These are phyloP conservation scores for Hypercompe scribonia DNA, from an alignment of 2,888 invertebrate species.

Conservation along the genomic window DNA sequence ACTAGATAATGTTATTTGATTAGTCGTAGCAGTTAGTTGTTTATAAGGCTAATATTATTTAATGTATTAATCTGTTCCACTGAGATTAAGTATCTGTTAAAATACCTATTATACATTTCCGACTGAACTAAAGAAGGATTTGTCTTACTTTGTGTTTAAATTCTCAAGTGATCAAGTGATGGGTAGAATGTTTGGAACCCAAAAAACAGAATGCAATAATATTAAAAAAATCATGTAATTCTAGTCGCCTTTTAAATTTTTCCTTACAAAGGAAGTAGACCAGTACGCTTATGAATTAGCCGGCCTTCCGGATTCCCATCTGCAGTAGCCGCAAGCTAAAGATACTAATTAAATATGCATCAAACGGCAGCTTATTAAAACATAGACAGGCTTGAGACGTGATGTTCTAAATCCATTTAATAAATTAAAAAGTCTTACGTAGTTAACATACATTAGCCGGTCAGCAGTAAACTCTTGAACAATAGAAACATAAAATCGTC, in stretches of 20 bases:
- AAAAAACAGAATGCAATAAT: background rate
- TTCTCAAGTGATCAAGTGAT: background rate
- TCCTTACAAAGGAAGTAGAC: background rate
- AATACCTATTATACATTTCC: too few species aligned
- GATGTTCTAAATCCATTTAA: background rate
- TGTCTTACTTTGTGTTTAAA: background rate
- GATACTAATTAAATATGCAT: conserved; percentile 4
- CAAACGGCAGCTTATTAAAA: background rate
- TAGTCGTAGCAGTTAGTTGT: too few species aligned
- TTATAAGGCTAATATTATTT: too few species aligned
- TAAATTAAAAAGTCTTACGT: background rate
- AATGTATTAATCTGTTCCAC: background rate
- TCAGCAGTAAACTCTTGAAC: background rate
- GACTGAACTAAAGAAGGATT: background rate
- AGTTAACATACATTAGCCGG: background rate
- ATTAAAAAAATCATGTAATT: background rate
- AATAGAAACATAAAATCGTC: background rate
- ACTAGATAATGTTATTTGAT: background rate
- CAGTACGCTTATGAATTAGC: background rate
- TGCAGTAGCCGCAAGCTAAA: background rate
- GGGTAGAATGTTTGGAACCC: background rate
- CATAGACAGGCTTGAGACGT: background rate
- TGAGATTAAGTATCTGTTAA: background rate
- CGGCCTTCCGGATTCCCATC: background rate
- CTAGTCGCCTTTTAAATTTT: background rate